phyloP scores from a whole-genome alignment of 2,797 vertebrate species.

The Arnoldichthys spilopterus region DNA sequence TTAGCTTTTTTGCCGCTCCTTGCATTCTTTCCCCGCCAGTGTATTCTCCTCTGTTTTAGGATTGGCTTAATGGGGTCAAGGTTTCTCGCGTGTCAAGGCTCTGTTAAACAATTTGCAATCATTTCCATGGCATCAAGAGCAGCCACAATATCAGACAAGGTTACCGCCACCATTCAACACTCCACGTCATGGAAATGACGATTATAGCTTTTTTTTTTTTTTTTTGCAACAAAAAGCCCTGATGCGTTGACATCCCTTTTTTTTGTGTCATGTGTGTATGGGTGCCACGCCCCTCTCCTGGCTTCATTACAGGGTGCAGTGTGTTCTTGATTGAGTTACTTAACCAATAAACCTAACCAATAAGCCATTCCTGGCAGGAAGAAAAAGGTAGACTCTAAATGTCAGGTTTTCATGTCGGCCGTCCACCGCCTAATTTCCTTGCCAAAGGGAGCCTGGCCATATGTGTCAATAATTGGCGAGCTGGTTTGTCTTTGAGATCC shows the following conservation, averaged over 20 bases:
- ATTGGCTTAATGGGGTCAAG: conserved; percentile 73
- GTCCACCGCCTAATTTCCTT: conserved; percentile 53
- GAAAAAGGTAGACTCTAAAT: conserved; percentile 52
- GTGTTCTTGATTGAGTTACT: conserved; percentile 57
- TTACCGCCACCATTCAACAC: conserved; percentile 65
- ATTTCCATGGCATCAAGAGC: conserved; percentile 82
- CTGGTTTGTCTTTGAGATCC: conserved; percentile 71
- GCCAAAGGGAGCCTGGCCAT: conserved; percentile 54
- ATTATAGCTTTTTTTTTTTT: conserved; percentile 35
- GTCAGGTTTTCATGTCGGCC: conserved; percentile 59
- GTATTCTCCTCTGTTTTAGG: conserved; percentile 69
- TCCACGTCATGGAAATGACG: conserved; percentile 54
- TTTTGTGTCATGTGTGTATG: conserved; percentile 21
- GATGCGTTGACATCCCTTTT: conserved; percentile 16
- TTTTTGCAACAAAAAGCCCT: conserved; percentile 1
- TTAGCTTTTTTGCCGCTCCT: conserved; percentile 67
- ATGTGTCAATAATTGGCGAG: conserved; percentile 62
- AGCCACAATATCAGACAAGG: conserved; percentile 82
- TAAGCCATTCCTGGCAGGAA: conserved; percentile 45
- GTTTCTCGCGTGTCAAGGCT: conserved; percentile 76
- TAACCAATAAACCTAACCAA: conserved; percentile 53
- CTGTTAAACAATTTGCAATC: conserved; percentile 83
- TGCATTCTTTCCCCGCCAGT: conserved; percentile 67
- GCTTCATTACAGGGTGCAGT: conserved; percentile 50
- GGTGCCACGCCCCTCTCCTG: conserved; percentile 9